Evolutionary conservation across 2,888 invertebrate genomes (phyloP), one percentile per base, ranked within the genome.

Genomic region (Drosophila cracens): DNA sequence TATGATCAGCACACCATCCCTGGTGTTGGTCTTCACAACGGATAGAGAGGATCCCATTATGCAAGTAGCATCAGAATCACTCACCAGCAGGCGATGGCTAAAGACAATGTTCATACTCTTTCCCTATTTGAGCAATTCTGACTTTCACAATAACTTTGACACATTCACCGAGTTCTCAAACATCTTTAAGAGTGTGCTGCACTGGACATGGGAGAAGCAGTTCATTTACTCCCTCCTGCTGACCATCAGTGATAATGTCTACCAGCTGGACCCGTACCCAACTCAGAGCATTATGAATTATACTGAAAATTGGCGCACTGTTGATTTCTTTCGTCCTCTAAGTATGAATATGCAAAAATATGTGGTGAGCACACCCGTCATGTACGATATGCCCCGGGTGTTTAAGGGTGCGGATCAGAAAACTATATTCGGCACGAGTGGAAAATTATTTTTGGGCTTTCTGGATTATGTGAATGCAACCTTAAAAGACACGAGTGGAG

Each of bases 371-470:
- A 83, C 91, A 0, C 87, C 91, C 7, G 65, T 91, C 0, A 61
- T 81, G 1, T 75, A 80, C 34, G 92, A 92, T 56, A 21, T 92
- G 61, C 92, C 92, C 0, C 73, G 92, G 1, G 91, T 92, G 0
- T 92, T 92, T 43, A 76, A 74, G 10, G 81, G 72, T 13, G 40
- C 64, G 8, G 75, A 78, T 13, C 72, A 77, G 2, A 61, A 59
- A 8, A 64, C 46, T 0, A 27, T 92, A 0, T 88, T 81, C 8
- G 91, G 91, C 16, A 81, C 82, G 0, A 90, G 89, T 34, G 92
- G 71, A 0, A 76, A 81, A 13, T 52, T 92, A 4, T 92, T 92
- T 27, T 43, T 71, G 5, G 68, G 81, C 0, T 92, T 90, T 46
- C 66, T 92, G 0, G 34, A 82, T 4, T 79, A 66, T 5, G 82